These are phyloP conservation scores for Catharus fuscescens DNA, from an alignment of 2,113 vertebrate species.

Conservation along the genomic window DNA sequence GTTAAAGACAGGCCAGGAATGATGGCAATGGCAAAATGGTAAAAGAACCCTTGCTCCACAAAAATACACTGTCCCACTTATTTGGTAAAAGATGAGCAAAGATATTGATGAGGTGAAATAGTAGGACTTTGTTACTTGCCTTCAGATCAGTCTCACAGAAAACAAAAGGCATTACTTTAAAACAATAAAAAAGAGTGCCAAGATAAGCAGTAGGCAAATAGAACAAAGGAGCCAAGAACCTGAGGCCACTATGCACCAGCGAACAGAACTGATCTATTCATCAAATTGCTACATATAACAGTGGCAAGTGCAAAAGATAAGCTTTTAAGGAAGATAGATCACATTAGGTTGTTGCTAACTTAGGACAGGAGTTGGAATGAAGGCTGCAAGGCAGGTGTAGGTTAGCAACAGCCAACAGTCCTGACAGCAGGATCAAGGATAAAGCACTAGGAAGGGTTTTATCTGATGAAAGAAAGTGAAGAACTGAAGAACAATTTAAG, in stretches of 20 bases:
- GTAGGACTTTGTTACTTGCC: neutral
- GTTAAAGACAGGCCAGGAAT: neutral
- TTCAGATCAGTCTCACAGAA: neutral
- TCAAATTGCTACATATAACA: slow-evolving; percentile 13
- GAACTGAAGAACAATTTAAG: neutral
- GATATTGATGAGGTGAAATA: slow-evolving; percentile 6
- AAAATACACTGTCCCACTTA: neutral
- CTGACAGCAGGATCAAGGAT: neutral
- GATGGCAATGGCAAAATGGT: neutral
- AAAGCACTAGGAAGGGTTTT: neutral
- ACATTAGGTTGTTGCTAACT: neutral
- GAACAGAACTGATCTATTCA: slow-evolving; percentile 18
- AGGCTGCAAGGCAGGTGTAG: neutral
- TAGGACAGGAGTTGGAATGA: neutral
- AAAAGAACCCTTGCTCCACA: neutral
- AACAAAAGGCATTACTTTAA: slow-evolving; percentile 14
- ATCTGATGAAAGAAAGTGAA: neutral
- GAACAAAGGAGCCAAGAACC: slow-evolving; percentile 37
- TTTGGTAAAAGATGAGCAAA: neutral
- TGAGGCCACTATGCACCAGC: slow-evolving; percentile 32
- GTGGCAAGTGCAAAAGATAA: slow-evolving; percentile 27
- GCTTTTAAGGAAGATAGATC: slow-evolving; percentile 31
- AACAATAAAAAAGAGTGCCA: slow-evolving; percentile 1
- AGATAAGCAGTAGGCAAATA: slow-evolving; percentile 31
- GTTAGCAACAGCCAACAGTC: neutral